phyloP scores from a whole-genome alignment of 2,113 vertebrate genomes.

The Rana temporaria region DNA sequence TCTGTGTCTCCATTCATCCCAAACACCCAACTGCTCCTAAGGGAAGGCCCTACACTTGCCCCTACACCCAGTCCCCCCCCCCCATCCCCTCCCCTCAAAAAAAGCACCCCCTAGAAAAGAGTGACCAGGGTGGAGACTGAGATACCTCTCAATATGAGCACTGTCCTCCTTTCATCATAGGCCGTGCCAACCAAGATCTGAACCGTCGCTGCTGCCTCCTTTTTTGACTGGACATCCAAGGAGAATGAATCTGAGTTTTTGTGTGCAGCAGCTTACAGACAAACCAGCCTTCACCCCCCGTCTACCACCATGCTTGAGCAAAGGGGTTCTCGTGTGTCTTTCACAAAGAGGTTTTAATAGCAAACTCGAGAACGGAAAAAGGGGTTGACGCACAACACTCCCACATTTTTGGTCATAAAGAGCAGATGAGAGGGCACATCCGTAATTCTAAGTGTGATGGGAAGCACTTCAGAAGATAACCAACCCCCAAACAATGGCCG shows the following conservation, averaged over 20 bases:
- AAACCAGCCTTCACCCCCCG: conserved; percentile 40
- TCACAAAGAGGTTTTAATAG: conserved; percentile 20
- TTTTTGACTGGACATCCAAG: conserved; percentile 22
- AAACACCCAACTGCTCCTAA: conserved; percentile 48
- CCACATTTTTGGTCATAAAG: background rate
- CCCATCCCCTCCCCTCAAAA: no score
- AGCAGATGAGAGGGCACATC: conserved; percentile 7
- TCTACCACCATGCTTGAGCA: conserved; percentile 42
- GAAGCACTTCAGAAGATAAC: background rate
- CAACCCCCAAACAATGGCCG: background rate
- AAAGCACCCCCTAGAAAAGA: conserved; percentile 13
- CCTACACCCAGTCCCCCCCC: conserved; percentile 23
- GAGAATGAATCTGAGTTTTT: conserved; percentile 15
- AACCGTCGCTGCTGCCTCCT: conserved; percentile 31
- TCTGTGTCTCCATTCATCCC: conserved; percentile 57
- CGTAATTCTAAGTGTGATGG: conserved; percentile 12
- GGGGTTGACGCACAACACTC: conserved; percentile 14
- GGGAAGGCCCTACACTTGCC: conserved; percentile 39
- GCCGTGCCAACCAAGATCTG: conserved; percentile 7
- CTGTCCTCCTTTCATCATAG: background rate
- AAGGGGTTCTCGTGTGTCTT: conserved; percentile 20
- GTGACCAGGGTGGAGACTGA: conserved; percentile 48
- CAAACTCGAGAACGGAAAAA: conserved; percentile 8
- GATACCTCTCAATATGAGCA: conserved; percentile 41
- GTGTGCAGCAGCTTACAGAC: conserved; percentile 32